These are phyloP conservation scores for Cnemophilus loriae DNA, from an alignment of 2,113 vertebrate species.

Conservation along the genomic window DNA sequence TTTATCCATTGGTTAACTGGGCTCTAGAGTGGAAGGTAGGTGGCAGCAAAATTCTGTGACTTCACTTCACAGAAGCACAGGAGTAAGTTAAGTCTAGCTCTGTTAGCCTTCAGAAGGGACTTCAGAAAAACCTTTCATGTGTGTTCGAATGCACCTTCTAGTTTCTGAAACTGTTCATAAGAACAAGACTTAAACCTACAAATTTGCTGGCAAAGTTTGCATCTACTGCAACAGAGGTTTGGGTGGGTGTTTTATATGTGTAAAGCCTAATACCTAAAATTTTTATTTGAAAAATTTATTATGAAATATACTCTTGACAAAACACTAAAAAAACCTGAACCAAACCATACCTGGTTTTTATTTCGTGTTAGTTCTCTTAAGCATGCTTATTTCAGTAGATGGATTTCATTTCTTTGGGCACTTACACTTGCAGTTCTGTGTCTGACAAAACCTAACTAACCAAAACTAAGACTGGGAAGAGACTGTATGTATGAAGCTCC, in stretches of 20 bases:
- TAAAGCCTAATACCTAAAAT: neutral
- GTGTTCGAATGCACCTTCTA: neutral
- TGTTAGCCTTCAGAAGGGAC: neutral
- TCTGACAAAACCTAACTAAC: neutral
- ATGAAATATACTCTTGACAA: neutral
- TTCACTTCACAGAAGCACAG: neutral
- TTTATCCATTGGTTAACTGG: neutral
- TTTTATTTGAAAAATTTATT: neutral
- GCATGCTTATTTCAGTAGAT: neutral
- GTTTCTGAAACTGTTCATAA: neutral
- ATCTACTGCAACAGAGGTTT: neutral
- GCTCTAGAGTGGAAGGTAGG: neutral
- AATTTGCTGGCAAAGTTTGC: neutral
- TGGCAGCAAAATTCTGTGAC: slow-evolving; percentile 3
- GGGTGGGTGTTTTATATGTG: neutral
- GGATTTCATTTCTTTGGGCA: neutral
- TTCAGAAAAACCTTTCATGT: rapidly evolving
- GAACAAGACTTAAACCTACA: neutral
- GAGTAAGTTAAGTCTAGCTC: neutral
- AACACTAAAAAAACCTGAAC: neutral
- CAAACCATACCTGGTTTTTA: neutral
- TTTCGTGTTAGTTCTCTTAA: neutral
- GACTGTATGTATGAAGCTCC: neutral
- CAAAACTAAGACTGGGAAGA: neutral
- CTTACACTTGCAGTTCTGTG: neutral